Base-by-base conservation (phyloP, 2,888 invertebrate genomes). In the Stenchaetothrips biformis region DNA sequence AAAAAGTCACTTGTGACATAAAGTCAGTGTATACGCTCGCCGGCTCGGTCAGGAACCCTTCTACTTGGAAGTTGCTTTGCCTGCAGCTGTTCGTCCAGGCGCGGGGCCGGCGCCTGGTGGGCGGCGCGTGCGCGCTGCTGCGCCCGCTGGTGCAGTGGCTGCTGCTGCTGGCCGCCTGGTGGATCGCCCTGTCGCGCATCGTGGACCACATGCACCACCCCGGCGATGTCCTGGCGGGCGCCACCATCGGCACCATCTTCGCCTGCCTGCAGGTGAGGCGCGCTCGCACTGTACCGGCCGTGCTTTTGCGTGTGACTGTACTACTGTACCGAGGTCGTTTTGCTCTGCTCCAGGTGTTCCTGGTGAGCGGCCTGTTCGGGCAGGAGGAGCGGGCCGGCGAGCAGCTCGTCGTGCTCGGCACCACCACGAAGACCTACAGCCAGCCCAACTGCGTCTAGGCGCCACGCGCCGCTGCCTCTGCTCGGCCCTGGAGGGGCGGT, bases 161-260 rank as follows among this genome's bases (percentile, higher is more conserved):
- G 7, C 84, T 87, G 59, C 83, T 90, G 78, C 85, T 86, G 81
- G 81, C 88, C 83, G 88, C 89, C 7, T 85, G 86, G 83, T 87
- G 84, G 82, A 87, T 87, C 37, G 86, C 87, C 25, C 84, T 90
- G 79, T 88, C 89, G 0, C 86, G 91, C 25, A 87, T 91, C 77
- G 88, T 88, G 62, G 90, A 91, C 85, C 88, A 90, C 85, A 90
- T 90, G 83, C 90, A 91, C 84, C 90, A 90, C 84, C 89, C 89
- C 88, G 89, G 88, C 82, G 90, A 91, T 85, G 90, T 90, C 1
- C 84, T 91, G 53, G 87, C 86, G 53, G 91, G 91, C 18, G 86
- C 86, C 21, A 79, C 89, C 48, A 86, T 90, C 80, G 85, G 85
- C 25, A 82, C 83, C 48, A 81, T 84, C n/a, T 74, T 74, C 67